Percentiles rank a stretch among this genome's conserved stretches.
Conservation (phyloP, 2,888 invertebrate species). For the Ochlodes sylvanus region DNA sequence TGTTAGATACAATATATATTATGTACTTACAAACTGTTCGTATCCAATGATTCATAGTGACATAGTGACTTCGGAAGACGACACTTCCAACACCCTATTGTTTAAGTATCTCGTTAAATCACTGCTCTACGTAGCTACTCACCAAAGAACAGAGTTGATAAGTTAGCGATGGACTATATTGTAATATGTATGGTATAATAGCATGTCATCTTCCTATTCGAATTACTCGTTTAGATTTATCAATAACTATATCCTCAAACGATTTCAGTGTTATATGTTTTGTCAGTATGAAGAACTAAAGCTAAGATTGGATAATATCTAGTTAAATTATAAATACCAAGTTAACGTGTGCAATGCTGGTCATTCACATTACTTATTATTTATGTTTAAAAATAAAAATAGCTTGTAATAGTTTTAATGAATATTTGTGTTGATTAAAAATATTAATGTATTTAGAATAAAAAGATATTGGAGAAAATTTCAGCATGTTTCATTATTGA, state of each 20-base stretch:
- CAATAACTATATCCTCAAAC: slow-evolving; percentile 49
- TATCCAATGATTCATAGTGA: slow-evolving; percentile 18
- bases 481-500: slow-evolving; percentile 42
- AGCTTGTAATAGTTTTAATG: slow-evolving; percentile 85
- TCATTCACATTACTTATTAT: slow-evolving; percentile 83
- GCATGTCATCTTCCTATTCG: slow-evolving; percentile 53
- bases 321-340: slow-evolving; percentile 79
- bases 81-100: slow-evolving; percentile 9
- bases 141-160: slow-evolving; percentile 52
- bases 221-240: slow-evolving; percentile 49
- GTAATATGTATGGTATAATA: slow-evolving; percentile 46
- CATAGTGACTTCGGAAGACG: slow-evolving; percentile 5
- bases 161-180: slow-evolving; percentile 47
- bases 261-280: slow-evolving; percentile 58
- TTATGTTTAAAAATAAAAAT: slow-evolving; percentile 82
- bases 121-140: slow-evolving; percentile 45
- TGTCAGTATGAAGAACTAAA: slow-evolving; percentile 76
- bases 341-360: slow-evolving; percentile 84
- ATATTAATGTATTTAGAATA: slow-evolving; percentile 86
- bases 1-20: slow-evolving; percentile 16
- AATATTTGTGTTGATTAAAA: slow-evolving; percentile 84
- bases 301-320: slow-evolving; percentile 80
- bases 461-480: slow-evolving; percentile 82
- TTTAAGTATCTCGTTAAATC: slow-evolving; percentile 32
- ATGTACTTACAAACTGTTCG: slow-evolving; percentile 25